Percentiles rank a stretch among this genome's conserved stretches.
Evolutionary conservation across 1,140 invertebrate species (phyloP).

Genomic region (Aphaenogaster ashmeadi): DNA sequence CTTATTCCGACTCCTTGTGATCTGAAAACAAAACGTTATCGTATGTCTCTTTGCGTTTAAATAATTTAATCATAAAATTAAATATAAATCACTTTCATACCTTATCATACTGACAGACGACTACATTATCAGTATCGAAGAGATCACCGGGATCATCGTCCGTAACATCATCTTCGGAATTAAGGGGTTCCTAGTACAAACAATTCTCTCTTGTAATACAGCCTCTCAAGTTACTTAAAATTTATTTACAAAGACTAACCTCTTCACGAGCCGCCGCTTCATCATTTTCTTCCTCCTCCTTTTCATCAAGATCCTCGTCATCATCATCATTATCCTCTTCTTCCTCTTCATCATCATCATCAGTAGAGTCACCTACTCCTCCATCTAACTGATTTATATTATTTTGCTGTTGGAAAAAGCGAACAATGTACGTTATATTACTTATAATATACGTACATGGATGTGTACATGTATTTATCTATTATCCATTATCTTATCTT

Average conservation of each 20-base stretch:
- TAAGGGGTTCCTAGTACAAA: constrained; percentile 93
- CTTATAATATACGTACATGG: not conserved
- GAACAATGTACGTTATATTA: constrained; percentile 62
- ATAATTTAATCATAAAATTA: constrained; percentile 7
- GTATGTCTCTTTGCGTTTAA: not conserved
- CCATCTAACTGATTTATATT: constrained; percentile 90
- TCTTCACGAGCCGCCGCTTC: constrained; percentile 88
- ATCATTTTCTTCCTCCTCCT: constrained; percentile 92
- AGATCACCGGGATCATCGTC: constrained; percentile 98
- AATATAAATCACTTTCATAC: constrained; percentile 85
- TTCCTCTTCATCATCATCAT: constrained; percentile 93
- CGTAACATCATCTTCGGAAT: constrained; percentile 98
- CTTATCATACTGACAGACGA: constrained; percentile 99
- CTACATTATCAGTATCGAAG: constrained; percentile 99
- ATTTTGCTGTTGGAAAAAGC: constrained; percentile 72
- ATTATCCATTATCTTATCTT: constrained; percentile 29
- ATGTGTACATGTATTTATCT: not conserved
- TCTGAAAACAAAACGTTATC: constrained; percentile 88
- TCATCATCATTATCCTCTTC: constrained; percentile 93
- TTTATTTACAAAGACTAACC: constrained; percentile 77
- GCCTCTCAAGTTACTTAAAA: not conserved
- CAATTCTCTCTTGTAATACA: constrained; percentile 16
- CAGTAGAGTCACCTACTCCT: constrained; percentile 91
- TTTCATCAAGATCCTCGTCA: constrained; percentile 90
- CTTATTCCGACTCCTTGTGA: constrained; percentile 98